Evolutionary conservation across 2,113 vertebrate genomes (phyloP).

Genomic region (Nicator chloris): DNA sequence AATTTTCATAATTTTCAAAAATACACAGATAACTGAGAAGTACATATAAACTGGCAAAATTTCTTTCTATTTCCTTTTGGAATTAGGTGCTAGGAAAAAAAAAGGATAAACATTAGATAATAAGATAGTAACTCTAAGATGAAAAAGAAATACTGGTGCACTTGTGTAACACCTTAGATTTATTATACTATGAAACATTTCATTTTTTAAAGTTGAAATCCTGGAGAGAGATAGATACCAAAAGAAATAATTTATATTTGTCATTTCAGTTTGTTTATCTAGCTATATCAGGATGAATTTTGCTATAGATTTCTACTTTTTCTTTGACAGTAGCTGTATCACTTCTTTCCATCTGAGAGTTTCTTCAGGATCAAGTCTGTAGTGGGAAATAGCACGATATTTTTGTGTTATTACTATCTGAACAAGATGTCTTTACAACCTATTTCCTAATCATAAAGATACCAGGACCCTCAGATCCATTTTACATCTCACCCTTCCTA

Average conservation of each 20-base stretch:
- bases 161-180: neutral
- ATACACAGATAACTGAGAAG: neutral
- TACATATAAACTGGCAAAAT: neutral
- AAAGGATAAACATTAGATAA: neutral
- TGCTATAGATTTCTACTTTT: neutral
- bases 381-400: neutral
- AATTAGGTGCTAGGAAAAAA: neutral
- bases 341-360: neutral
- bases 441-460: slow-evolving; percentile 42
- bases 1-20: neutral
- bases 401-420: neutral
- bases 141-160: neutral
- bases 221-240: neutral
- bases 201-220: neutral
- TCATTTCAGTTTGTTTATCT: neutral
- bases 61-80: neutral
- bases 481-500: slow-evolving; percentile 9
- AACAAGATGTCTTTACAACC: slow-evolving; percentile 37
- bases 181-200: neutral
- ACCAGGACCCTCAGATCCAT: neutral
- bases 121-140: neutral
- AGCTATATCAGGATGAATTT: neutral
- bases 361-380: neutral
- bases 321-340: neutral
- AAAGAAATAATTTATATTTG: neutral